A percentile compares a stretch with the other conserved stretches of the same genome.
Evolutionary conservation across 2,113 vertebrate species (phyloP).

Genomic region (Gasterosteus nipponicus): DNA sequence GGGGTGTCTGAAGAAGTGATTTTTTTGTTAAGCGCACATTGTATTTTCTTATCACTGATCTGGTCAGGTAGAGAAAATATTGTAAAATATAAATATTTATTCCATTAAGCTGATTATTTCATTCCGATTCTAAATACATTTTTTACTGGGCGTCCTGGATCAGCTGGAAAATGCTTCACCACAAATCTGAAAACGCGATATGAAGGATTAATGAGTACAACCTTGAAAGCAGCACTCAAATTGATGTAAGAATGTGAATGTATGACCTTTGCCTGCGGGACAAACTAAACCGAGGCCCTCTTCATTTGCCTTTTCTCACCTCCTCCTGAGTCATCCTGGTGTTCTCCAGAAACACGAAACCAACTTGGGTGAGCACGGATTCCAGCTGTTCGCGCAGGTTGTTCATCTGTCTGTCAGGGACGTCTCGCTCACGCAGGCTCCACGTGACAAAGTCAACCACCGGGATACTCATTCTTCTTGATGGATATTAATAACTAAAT

Average conservation of each 20-base stretch:
- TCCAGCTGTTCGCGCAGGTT: slow-evolving; percentile 56
- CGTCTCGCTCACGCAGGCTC: slow-evolving; percentile 36
- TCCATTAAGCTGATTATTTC: not conserved
- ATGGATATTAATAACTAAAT: no score
- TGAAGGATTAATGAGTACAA: no score
- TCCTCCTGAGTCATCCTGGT: slow-evolving; percentile 75
- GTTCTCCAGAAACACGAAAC: slow-evolving; percentile 79
- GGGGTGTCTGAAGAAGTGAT: slow-evolving; percentile 10
- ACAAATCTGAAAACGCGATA: not conserved
- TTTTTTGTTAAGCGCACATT: slow-evolving; percentile 39
- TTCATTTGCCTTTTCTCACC: slow-evolving; percentile 40
- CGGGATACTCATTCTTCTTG: slow-evolving; percentile 70
- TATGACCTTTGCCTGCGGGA: not conserved
- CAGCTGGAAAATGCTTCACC: not conserved
- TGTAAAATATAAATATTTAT: slow-evolving; percentile 32
- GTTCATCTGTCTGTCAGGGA: slow-evolving; percentile 27
- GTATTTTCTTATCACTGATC: slow-evolving; percentile 22
- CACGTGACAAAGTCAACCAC: slow-evolving; percentile 74
- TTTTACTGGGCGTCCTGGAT: not conserved
- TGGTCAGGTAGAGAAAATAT: slow-evolving; percentile 10
- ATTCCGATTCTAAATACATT: not conserved
- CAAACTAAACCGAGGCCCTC: not conserved
- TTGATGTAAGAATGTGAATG: not conserved
- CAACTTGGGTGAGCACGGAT: slow-evolving; percentile 71
- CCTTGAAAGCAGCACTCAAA: no score